phyloP scores from a whole-genome alignment of 1,140 invertebrate species.

The Coptotermes formosanus region DNA sequence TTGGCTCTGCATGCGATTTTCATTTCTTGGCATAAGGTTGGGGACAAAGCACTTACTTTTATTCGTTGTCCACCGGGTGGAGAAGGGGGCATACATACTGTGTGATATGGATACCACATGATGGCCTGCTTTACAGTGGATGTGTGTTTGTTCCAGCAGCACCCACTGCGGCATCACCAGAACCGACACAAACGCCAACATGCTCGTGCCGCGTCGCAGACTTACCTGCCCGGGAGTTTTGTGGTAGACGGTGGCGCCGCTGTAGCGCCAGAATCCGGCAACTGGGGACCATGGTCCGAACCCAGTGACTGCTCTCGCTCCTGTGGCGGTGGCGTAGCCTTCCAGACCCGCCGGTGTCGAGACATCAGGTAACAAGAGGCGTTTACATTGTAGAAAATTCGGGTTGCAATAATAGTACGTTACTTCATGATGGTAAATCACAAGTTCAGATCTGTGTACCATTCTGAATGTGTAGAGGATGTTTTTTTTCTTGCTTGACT shows the following conservation, averaged over 20 bases:
- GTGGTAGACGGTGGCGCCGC: constrained; percentile 62
- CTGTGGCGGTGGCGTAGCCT: constrained; percentile 87
- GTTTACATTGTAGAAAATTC: no score
- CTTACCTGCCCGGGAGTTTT: constrained; percentile 62
- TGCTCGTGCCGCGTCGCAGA: constrained; percentile 19
- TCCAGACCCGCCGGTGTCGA: constrained; percentile 69
- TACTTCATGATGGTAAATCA: no score
- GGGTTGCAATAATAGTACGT: no score
- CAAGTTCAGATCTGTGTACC: no score
- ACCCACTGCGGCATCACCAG: constrained; percentile 33
- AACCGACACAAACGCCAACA: constrained; percentile 35
- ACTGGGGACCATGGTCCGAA: constrained; percentile 75
- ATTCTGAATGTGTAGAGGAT: no score
- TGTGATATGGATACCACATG: no score
- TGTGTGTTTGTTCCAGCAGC: constrained; percentile 30
- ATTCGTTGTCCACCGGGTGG: no score
- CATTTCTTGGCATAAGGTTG: no score
- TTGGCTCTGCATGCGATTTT: no score
- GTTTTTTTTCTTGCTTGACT: no score
- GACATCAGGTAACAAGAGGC: constrained; percentile 53
- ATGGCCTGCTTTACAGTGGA: background rate
- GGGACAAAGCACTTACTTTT: no score
- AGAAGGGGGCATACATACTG: no score
- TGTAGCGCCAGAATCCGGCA: constrained; percentile 50
- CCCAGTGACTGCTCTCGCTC: constrained; percentile 76